These are phyloP conservation scores for Kryphioiulus occultus DNA, from an alignment of 2,888 invertebrate genomes.

Conservation along the genomic window DNA sequence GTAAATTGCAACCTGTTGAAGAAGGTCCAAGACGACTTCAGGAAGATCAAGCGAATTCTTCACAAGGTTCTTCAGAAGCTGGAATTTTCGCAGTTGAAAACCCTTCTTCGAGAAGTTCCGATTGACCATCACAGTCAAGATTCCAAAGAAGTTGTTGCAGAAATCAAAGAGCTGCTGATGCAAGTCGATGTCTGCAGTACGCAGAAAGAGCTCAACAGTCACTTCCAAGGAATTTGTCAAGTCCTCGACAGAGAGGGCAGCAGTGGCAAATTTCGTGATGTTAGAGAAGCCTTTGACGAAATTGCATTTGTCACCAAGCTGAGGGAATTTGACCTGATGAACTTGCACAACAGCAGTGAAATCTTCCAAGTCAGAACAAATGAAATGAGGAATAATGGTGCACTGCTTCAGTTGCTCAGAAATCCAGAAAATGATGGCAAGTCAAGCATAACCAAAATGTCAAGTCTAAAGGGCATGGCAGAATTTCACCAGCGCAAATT, in stretches of 20 bases:
- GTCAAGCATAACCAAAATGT: neutral
- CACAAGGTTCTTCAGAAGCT: neutral
- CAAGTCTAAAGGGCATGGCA: neutral
- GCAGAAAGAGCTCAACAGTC: neutral
- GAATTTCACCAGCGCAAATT: neutral
- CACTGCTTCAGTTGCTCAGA: neutral
- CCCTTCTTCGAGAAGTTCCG: neutral
- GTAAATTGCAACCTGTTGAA: neutral
- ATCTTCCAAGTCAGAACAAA: neutral
- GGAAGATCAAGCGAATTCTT: neutral
- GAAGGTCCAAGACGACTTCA: neutral
- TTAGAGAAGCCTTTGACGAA: neutral
- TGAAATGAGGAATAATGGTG: neutral
- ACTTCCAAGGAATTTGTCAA: neutral
- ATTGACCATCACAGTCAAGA: neutral
- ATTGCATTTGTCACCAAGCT: neutral
- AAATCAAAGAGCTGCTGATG: neutral
- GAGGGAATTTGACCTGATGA: neutral
- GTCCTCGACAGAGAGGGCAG: neutral
- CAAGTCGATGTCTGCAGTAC: neutral
- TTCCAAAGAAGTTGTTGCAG: neutral
- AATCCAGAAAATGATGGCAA: neutral
- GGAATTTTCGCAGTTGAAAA: neutral
- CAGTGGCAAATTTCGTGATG: neutral
- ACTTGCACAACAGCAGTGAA: neutral